Conservation (phyloP, 2,888 invertebrate species). For the Acanthosepion lycidas region DNA sequence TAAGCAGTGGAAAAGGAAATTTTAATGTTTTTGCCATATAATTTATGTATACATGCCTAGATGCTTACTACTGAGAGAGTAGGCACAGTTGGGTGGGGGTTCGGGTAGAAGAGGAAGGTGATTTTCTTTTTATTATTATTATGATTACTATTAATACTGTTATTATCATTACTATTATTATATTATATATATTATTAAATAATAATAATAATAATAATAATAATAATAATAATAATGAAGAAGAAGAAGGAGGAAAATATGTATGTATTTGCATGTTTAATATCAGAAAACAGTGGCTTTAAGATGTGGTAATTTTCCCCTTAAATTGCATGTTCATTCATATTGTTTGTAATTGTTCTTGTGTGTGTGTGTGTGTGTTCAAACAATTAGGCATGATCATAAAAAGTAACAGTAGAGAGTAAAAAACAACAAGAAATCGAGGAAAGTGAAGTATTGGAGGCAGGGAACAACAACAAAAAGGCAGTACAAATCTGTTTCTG, state of each 20-base stretch:
- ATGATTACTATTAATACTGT: background rate
- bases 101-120: background rate
- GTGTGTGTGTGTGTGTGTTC: background rate
- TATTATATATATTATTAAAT: background rate
- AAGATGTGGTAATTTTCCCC: background rate
- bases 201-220: background rate
- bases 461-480: background rate
- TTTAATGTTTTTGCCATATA: slow-evolving; percentile 2
- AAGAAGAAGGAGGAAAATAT: background rate
- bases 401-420: too few species aligned
- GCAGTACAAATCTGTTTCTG: background rate
- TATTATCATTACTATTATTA: background rate
- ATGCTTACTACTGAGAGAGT: background rate
- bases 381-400: too few species aligned
- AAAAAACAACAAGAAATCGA: too few species aligned
- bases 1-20: background rate
- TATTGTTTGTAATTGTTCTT: slow-evolving; percentile 1
- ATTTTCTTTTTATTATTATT: background rate
- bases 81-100: background rate
- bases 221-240: background rate
- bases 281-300: background rate
- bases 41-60: slow-evolving; percentile 33
- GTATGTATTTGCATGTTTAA: background rate
- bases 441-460: background rate
- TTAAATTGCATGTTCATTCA: background rate